A percentile compares a stretch with the other conserved stretches of the same genome.
Conservation (phyloP, 1,140 invertebrate genomes). For the Acromyrmex charruanus region DNA sequence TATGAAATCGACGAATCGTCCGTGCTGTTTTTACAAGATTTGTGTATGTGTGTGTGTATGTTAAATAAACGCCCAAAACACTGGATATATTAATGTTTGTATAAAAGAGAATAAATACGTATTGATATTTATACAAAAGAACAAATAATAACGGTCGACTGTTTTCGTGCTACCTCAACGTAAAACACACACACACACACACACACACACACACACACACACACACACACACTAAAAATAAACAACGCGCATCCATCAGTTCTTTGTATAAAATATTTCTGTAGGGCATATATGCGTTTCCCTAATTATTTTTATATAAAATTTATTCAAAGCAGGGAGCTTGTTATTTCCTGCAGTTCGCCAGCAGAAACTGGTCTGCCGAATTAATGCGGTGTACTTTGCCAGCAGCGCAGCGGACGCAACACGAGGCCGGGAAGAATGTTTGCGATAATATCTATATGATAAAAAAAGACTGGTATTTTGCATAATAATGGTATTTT, state of each 20-base stretch:
- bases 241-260: neutral
- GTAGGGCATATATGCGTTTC: neutral
- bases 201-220: neutral
- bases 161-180: neutral
- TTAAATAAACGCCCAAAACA: neutral
- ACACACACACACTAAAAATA: neutral
- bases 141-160: neutral
- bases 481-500: slow-evolving; percentile 18
- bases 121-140: slow-evolving; percentile 7
- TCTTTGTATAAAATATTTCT: neutral
- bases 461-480: slow-evolving; percentile 36
- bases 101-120: neutral
- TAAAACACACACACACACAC: neutral
- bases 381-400: slow-evolving; percentile 7
- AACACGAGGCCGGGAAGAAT: slow-evolving; percentile 14
- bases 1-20: neutral
- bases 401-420: neutral
- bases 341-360: neutral
- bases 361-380: neutral
- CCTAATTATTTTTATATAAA: slow-evolving; percentile 15
- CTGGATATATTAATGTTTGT: neutral
- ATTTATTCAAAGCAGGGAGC: neutral
- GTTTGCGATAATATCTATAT: slow-evolving; percentile 44
- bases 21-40: neutral
- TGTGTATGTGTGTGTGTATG: neutral